phyloP scores from a whole-genome alignment of 2,113 vertebrate genomes.

The Carlito syrichta region DNA sequence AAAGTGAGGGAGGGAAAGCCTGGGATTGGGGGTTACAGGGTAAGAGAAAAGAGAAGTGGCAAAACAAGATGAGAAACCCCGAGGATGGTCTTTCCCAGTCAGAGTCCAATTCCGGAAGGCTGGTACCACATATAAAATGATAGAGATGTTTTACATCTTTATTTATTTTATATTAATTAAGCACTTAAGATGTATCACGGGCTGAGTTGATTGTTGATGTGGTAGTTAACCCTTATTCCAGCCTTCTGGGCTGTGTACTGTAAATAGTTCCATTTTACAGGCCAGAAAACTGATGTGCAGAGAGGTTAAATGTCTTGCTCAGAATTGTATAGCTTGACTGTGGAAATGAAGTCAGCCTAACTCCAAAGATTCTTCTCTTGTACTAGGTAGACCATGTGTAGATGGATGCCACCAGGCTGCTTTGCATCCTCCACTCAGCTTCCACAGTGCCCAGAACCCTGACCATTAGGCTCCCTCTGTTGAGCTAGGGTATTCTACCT shows the following conservation, averaged over 20 bases:
- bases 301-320: neutral
- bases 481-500: neutral
- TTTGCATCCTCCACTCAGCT: neutral
- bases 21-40: neutral
- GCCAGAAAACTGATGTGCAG: neutral
- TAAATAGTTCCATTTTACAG: neutral
- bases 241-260: neutral
- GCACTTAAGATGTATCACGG: neutral
- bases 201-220: neutral
- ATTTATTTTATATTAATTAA: neutral
- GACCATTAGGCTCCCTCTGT: neutral
- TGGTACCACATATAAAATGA: neutral
- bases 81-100: neutral
- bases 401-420: neutral
- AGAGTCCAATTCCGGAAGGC: neutral
- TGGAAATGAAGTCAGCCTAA: neutral
- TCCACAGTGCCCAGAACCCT: neutral
- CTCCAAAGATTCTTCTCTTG: neutral
- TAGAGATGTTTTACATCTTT: neutral
- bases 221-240: neutral
- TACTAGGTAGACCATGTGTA: neutral
- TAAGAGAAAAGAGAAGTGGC: neutral
- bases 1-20: neutral
- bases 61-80: neutral
- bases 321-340: neutral